Evolutionary conservation across 2,888 invertebrate genomes (phyloP).

Genomic region (Lasioglossum figueresi): DNA sequence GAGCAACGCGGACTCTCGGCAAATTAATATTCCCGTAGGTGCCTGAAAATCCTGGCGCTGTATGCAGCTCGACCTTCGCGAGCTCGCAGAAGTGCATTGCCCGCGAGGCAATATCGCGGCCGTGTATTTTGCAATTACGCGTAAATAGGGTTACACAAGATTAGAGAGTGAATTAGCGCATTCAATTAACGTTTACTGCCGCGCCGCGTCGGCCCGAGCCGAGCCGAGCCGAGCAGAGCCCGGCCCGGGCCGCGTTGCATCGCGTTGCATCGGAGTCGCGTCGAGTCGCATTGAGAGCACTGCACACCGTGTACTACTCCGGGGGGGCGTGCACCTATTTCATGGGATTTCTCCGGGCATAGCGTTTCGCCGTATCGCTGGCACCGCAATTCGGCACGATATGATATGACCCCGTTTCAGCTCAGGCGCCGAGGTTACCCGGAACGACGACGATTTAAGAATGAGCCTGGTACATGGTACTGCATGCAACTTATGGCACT

Average conservation of each 20-base stretch:
- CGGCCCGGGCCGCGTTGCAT: not conserved
- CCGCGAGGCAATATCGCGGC: conserved; percentile 71
- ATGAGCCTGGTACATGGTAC: conserved; percentile 35
- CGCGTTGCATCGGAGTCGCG: conserved; percentile 12
- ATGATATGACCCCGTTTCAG: conserved; percentile 39
- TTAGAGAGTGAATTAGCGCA: conserved; percentile 82
- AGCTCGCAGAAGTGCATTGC: conserved; percentile 44
- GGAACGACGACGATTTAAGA: conserved; percentile 54
- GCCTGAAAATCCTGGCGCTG: conserved; percentile 59
- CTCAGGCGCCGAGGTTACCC: conserved; percentile 21
- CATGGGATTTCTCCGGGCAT: conserved; percentile 73
- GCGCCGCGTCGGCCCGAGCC: conserved; percentile 47
- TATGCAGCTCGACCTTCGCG: conserved; percentile 56
- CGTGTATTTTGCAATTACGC: conserved; percentile 80
- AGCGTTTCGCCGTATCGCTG: conserved; percentile 44
- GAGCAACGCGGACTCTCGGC: conserved; percentile 39
- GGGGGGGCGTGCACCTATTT: conserved; percentile 72
- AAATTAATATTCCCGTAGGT: conserved; percentile 72
- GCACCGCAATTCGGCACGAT: conserved; percentile 59
- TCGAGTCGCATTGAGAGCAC: not conserved
- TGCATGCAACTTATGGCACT: conserved; percentile 49
- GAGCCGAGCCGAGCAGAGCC: not conserved
- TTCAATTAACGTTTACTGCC: conserved; percentile 82
- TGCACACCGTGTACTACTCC: not conserved
- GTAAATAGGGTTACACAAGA: conserved; percentile 80